Evolutionary conservation across 2,797 vertebrate genomes (phyloP).

Genomic region (Sebastes oblongus): DNA sequence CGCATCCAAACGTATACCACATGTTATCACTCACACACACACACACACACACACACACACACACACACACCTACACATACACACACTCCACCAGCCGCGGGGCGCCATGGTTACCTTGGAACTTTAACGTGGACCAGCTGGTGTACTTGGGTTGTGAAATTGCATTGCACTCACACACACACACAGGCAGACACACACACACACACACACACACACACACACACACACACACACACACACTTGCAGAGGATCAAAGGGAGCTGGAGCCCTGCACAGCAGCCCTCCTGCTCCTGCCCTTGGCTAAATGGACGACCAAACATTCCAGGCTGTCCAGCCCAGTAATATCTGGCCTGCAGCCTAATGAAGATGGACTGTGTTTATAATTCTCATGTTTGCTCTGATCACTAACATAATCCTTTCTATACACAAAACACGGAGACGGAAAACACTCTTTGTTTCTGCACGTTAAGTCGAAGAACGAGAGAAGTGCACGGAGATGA

Average conservation of each 20-base stretch:
- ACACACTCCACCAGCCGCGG: conserved; percentile 80
- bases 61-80: conserved; percentile 48
- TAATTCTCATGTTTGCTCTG: conserved; percentile 82
- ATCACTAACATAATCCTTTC: conserved; percentile 80
- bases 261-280: conserved; percentile 82
- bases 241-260: conserved; percentile 85
- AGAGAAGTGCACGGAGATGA: conserved; percentile 40
- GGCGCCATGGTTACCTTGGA: conserved; percentile 90
- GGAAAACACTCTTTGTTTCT: conserved; percentile 69
- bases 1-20: conserved; percentile 88
- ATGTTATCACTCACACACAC: conserved; percentile 80
- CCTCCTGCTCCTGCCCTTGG: conserved; percentile 83
- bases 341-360: conserved; percentile 80
- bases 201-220: conserved; percentile 9
- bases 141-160: conserved; percentile 89
- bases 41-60: conserved; percentile 36
- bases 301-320: conserved; percentile 87
- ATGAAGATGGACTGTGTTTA: conserved; percentile 84
- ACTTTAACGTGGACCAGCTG: conserved; percentile 91
- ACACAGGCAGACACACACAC: no score
- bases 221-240: conserved; percentile 57
- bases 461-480: conserved; percentile 36
- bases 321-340: conserved; percentile 82
- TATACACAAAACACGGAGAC: conserved; percentile 72
- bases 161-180: conserved; percentile 77